Base-by-base conservation (phyloP, 2,888 invertebrate species). In the Dilophus febrilis region DNA sequence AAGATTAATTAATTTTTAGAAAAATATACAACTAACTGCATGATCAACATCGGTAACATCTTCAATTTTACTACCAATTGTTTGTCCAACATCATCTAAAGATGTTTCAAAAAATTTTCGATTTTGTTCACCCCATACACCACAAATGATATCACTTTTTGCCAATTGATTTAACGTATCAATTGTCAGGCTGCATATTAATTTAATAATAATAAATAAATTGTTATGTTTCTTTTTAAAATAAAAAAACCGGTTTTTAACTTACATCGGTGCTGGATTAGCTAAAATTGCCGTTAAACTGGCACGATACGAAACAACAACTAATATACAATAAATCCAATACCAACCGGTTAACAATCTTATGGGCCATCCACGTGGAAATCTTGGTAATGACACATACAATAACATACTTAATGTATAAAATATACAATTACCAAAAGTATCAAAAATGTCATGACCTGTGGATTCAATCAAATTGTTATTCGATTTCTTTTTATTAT, bases 281-380 rank as follows among this genome's bases (percentile, higher is more conserved):
- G 86, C 82, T 35, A 87, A 62, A 39, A 83, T 82, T 0, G 86
- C 85, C 0, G 85, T 86, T 72, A 87, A 77, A 50, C 84, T 85
- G 1, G 86, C 86, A 51, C 79, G 64, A 55, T 88, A 88, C 0
- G 80, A 72, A 0, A 84, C 82, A 0, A 80, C 79, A 5, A 86
- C 68, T 4, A 86, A 64, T 44, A 85, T 74, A 51, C 82, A 82
- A 54, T 85, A 88, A 2, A 86, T 57, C 85, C 85, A 87, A 61
- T 85, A 87, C 77, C 84, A 86, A 1, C 87, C 86, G 2, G 85
- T 84, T 12, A 87, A 64, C 22, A 86, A 64, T 28, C 86, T 66
- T 32, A 87, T 64, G 0, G 86, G 77, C 85, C 86, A 86, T 13
- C 78, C 81, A 13, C 70, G 67, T 0, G 86, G 85, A 47, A 85